Conservation (phyloP, 2,797 vertebrate species). For the Siniperca obscura region DNA sequence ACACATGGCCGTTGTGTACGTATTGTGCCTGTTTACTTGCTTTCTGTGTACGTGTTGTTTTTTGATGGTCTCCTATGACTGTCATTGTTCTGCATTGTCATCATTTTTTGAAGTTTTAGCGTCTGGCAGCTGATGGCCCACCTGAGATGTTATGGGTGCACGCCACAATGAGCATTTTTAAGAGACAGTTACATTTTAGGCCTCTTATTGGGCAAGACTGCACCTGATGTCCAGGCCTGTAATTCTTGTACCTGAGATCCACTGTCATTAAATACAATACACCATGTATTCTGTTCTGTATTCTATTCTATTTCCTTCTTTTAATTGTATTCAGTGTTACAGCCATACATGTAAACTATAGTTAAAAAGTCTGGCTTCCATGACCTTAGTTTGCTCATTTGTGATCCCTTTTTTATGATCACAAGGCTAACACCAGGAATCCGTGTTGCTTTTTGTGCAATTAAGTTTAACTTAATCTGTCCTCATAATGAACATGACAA, state of each 20-base stretch:
- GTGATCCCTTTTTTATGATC: background rate
- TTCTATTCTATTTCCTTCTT: background rate
- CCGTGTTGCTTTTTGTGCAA: background rate
- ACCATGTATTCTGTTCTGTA: background rate
- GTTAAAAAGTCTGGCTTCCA: background rate
- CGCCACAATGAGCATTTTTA: constrained; percentile 71
- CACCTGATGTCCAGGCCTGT: constrained; percentile 74
- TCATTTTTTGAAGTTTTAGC: constrained; percentile 67
- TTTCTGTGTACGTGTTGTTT: constrained; percentile 73
- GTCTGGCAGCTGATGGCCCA: constrained; percentile 77
- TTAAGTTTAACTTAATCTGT: constrained; percentile 6
- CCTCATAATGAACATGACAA: constrained; percentile 22
- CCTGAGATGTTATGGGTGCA: constrained; percentile 63
- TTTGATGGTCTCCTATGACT: constrained; percentile 69
- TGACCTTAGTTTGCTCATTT: background rate
- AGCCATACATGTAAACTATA: background rate
- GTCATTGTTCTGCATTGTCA: constrained; percentile 75
- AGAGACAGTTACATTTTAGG: constrained; percentile 50
- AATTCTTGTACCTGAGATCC: constrained; percentile 29
- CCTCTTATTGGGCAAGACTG: constrained; percentile 52
- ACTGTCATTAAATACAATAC: background rate
- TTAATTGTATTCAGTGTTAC: background rate
- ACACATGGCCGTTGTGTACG: constrained; percentile 68
- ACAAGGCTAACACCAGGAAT: background rate
- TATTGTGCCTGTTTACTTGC: constrained; percentile 73